Evolutionary conservation across 2,113 vertebrate species (phyloP).

Genomic region (Corapipo altera): DNA sequence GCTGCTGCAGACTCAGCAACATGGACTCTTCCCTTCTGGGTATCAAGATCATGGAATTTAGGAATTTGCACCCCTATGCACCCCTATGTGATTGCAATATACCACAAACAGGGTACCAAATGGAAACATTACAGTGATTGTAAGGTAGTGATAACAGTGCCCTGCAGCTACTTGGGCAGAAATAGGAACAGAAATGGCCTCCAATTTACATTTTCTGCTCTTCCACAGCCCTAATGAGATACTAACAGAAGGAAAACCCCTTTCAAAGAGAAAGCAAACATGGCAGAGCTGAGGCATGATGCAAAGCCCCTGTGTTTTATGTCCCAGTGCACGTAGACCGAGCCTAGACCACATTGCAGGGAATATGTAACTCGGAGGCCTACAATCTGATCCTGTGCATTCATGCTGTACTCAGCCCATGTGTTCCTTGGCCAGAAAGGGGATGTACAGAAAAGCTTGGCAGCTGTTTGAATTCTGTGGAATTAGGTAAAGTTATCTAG

Average conservation of each 20-base stretch:
- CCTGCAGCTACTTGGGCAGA: neutral
- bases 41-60: neutral
- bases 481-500: neutral
- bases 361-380: neutral
- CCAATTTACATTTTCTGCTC: neutral
- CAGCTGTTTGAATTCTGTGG: neutral
- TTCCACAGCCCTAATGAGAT: neutral
- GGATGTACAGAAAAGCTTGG: neutral
- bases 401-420: no score
- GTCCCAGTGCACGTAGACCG: accelerated
- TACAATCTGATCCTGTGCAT: neutral
- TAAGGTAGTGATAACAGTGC: neutral
- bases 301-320: neutral
- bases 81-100: accelerated
- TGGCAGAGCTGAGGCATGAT: neutral
- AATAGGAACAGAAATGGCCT: neutral
- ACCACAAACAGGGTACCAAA: neutral
- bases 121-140: neutral
- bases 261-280: neutral
- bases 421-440: neutral
- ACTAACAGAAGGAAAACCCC: neutral
- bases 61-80: accelerated
- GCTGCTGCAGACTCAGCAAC: neutral
- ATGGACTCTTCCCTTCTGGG: neutral
- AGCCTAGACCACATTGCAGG: neutral